A percentile compares a stretch with the other conserved stretches of the same genome.
Conservation (phyloP, 2,888 invertebrate species). For the Latheticus oryzae region DNA sequence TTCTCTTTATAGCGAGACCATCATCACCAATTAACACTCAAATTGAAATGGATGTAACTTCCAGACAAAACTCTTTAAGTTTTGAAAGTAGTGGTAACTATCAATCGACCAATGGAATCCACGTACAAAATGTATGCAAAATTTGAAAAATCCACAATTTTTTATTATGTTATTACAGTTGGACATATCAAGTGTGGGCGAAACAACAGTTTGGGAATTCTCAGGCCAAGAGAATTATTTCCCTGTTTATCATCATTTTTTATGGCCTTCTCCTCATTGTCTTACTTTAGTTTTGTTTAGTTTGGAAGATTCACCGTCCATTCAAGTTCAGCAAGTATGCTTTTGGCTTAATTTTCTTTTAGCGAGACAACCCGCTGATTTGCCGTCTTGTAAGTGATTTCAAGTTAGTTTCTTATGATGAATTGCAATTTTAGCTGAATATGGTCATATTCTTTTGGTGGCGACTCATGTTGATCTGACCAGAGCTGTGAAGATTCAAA, state of each 20-base stretch:
- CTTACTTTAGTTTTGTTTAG: constrained; percentile 73
- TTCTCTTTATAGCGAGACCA: constrained; percentile 63
- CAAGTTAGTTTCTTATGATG: not conserved
- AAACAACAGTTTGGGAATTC: constrained; percentile 79
- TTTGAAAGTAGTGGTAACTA: constrained; percentile 69
- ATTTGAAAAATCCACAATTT: too few species aligned
- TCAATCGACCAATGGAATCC: constrained; percentile 74
- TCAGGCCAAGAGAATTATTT: constrained; percentile 81
- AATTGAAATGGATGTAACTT: constrained; percentile 72
- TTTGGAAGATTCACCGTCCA: constrained; percentile 74
- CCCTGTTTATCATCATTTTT: constrained; percentile 78
- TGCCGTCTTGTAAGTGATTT: constrained; percentile 46
- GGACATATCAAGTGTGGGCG: constrained; percentile 70
- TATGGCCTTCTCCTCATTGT: constrained; percentile 68
- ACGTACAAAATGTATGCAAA: constrained; percentile 71
- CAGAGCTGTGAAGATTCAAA: constrained; percentile 67
- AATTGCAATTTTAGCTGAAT: constrained; percentile 65
- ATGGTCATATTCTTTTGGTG: constrained; percentile 73
- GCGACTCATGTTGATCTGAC: constrained; percentile 74
- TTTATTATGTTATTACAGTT: constrained; percentile 61
- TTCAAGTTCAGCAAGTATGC: constrained; percentile 75
- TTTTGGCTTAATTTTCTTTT: constrained; percentile 83
- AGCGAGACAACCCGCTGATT: constrained; percentile 67
- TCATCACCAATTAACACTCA: constrained; percentile 67
- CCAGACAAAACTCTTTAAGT: constrained; percentile 70